Evolutionary conservation across 2,113 vertebrate species (phyloP).

Genomic region (Eulemur macaco): DNA sequence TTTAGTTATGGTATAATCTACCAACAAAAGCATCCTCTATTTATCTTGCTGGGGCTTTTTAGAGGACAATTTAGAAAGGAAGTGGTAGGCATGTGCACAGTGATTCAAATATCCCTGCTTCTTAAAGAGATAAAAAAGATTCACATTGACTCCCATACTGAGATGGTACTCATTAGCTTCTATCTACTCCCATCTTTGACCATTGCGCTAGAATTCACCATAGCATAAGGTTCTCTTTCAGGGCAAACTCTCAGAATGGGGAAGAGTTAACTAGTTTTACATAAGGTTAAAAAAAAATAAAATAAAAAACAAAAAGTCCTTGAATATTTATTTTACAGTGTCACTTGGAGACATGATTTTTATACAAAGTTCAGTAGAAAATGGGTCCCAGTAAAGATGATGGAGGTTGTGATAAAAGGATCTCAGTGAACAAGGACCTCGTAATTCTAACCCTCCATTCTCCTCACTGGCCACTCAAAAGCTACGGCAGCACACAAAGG

Average conservation of each 20-base stretch:
- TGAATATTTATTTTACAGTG: background rate
- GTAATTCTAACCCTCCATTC: background rate
- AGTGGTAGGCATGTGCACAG: background rate
- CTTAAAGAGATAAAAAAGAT: background rate
- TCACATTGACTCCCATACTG: background rate
- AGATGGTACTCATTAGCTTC: background rate
- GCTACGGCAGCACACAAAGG: background rate
- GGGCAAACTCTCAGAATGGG: background rate
- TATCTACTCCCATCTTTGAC: background rate
- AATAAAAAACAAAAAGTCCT: background rate
- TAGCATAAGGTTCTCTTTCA: background rate
- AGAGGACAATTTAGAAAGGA: constrained; percentile 9
- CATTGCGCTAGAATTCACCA: background rate
- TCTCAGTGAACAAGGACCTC: background rate
- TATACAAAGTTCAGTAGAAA: background rate
- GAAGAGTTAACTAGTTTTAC: background rate
- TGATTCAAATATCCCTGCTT: constrained; percentile 2
- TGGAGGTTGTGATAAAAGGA: background rate
- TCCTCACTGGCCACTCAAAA: background rate
- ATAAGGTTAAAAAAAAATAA: background rate
- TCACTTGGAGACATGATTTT: background rate
- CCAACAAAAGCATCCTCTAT: constrained; percentile 14
- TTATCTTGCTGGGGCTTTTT: background rate
- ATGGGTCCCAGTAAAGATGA: background rate
- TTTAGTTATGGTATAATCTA: background rate